phyloP scores from a whole-genome alignment of 2,113 vertebrate genomes.

The Apus apus region DNA sequence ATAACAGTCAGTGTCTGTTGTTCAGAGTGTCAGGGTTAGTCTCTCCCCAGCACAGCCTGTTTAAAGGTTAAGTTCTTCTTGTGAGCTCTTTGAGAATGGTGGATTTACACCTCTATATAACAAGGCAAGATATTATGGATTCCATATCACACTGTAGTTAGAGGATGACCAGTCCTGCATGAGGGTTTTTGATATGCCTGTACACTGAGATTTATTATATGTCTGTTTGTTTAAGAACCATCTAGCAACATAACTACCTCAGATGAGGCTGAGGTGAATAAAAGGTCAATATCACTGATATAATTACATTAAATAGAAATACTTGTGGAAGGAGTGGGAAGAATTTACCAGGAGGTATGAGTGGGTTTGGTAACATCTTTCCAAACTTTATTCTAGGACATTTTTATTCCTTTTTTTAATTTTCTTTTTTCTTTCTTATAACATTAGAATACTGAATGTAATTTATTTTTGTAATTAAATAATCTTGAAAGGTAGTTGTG shows the following conservation, averaged over 20 bases:
- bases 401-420: background rate
- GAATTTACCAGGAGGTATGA: background rate
- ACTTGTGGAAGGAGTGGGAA: background rate
- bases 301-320: background rate
- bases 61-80: background rate
- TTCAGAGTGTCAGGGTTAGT: background rate
- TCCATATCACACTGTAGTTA: background rate
- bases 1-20: background rate
- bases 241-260: background rate
- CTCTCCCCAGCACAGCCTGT: background rate
- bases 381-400: background rate
- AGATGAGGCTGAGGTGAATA: background rate
- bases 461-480: background rate
- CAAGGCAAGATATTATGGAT: background rate
- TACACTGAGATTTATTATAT: background rate
- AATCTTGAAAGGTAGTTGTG: fast-evolving
- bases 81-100: background rate
- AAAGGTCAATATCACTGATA: background rate
- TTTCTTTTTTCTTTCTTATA: background rate
- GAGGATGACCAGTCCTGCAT: background rate
- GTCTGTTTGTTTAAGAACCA: background rate
- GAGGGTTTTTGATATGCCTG: background rate
- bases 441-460: background rate
- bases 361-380: background rate
- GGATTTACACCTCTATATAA: background rate